Conservation (phyloP, 2,888 invertebrate species). For the Bellardia pandia region DNA sequence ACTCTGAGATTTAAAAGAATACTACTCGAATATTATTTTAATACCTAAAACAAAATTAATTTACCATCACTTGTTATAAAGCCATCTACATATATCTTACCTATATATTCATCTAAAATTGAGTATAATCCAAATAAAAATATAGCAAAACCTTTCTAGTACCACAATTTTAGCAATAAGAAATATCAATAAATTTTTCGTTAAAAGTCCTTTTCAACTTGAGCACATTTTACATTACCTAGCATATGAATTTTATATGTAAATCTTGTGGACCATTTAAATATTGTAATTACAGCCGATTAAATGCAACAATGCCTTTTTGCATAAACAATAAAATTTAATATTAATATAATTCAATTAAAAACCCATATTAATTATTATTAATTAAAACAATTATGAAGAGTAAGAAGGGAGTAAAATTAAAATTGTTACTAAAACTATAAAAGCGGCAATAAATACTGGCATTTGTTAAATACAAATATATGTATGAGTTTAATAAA, state of each 20-base stretch:
- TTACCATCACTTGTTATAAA: too few species aligned
- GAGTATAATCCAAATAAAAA: too few species aligned
- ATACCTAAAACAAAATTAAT: too few species aligned
- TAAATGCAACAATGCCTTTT: constrained; percentile 37
- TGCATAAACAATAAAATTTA: constrained; percentile 18
- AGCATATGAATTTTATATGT: constrained; percentile 27
- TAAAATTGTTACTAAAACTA: background rate
- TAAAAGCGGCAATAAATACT: too few species aligned
- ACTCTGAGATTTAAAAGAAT: too few species aligned
- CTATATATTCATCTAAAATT: too few species aligned
- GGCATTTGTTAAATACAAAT: too few species aligned
- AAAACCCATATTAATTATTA: constrained; percentile 12
- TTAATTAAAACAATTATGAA: constrained; percentile 2
- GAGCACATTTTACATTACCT: background rate
- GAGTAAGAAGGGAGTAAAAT: background rate
- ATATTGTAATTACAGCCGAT: constrained; percentile 37
- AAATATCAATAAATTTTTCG: background rate
- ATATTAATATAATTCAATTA: constrained; percentile 25
- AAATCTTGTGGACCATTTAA: constrained; percentile 32
- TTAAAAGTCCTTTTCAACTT: background rate
- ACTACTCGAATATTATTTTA: too few species aligned
- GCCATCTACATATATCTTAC: too few species aligned
- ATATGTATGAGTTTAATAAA: too few species aligned
- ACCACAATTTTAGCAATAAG: too few species aligned
- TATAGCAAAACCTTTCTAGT: too few species aligned